These are phyloP conservation scores for Brenthis hecate DNA, from an alignment of 2,888 invertebrate genomes.

Conservation along the genomic window DNA sequence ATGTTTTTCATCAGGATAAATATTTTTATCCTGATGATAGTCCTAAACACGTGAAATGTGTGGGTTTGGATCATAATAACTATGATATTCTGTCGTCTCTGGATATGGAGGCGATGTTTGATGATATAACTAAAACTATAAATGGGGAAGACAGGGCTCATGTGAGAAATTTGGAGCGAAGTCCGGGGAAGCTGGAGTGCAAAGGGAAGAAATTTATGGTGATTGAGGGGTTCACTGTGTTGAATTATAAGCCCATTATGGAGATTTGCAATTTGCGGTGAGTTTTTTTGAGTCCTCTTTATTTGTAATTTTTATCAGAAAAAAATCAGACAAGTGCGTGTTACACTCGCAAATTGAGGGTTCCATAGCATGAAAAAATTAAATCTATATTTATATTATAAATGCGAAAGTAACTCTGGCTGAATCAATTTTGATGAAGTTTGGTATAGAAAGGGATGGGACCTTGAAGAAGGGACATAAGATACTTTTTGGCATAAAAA, in stretches of 20 bases:
- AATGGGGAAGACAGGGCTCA: slow-evolving; percentile 47
- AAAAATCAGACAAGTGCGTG: not conserved
- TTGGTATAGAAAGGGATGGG: too few species aligned
- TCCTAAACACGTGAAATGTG: slow-evolving; percentile 84
- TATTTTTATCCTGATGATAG: slow-evolving; percentile 88
- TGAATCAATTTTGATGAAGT: too few species aligned
- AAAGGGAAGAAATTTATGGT: slow-evolving; percentile 81
- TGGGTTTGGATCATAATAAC: slow-evolving; percentile 87
- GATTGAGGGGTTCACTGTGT: slow-evolving; percentile 89
- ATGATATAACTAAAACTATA: slow-evolving; percentile 79
- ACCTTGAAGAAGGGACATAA: too few species aligned
- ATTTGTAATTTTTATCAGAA: not conserved
- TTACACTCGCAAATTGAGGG: too few species aligned
- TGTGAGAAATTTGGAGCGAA: slow-evolving; percentile 20
- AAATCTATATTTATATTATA: not conserved
- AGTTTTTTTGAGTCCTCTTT: slow-evolving; percentile 34
- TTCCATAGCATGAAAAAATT: too few species aligned
- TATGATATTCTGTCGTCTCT: slow-evolving; percentile 88
- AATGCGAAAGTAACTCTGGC: not conserved
- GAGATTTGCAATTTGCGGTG: slow-evolving; percentile 86
- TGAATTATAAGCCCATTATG: slow-evolving; percentile 86
- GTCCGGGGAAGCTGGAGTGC: slow-evolving; percentile 37
- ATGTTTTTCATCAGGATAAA: slow-evolving; percentile 87
- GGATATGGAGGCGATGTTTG: slow-evolving; percentile 87
- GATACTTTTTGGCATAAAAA: too few species aligned